Evolutionary conservation across 2,113 vertebrate species (phyloP).

Genomic region (human): DNA sequence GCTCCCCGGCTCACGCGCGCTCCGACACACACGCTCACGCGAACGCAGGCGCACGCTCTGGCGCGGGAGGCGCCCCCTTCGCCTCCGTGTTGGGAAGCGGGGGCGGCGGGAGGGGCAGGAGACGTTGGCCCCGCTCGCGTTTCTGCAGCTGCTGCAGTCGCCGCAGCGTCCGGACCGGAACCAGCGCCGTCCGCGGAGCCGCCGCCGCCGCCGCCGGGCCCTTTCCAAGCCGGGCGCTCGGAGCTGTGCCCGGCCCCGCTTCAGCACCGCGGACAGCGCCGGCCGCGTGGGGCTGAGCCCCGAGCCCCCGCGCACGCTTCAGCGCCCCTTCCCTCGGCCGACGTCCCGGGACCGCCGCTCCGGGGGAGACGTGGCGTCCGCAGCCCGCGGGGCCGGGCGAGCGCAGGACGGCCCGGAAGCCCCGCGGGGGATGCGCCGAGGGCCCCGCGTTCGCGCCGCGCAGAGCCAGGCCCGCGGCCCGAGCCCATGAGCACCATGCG

Average conservation of each 20-base stretch:
- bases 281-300: background rate
- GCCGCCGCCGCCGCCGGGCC: background rate
- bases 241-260: slow-evolving; percentile 18
- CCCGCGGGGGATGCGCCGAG: slow-evolving; percentile 13
- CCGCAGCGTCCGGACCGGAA: slow-evolving; percentile 35
- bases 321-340: background rate
- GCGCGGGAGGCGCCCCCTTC: too few species aligned
- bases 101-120: slow-evolving; percentile 60
- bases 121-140: background rate
- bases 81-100: slow-evolving; percentile 46
- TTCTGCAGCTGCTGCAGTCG: slow-evolving; percentile 55
- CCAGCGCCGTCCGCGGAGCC: background rate
- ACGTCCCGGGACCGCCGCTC: background rate
- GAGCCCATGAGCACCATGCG: slow-evolving; percentile 86
- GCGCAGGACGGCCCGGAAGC: background rate
- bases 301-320: background rate
- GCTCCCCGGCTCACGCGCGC: background rate
- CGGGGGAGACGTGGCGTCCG: background rate
- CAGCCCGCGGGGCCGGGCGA: slow-evolving; percentile 10
- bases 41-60: slow-evolving; percentile 41
- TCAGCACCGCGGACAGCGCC: slow-evolving; percentile 82
- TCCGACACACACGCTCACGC: background rate
- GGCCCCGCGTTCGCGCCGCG: background rate
- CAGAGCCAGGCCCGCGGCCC: slow-evolving; percentile 52
- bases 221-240: background rate